Conservation (phyloP, 1,140 invertebrate species). For the Meloidogyne chitwoodi region DNA sequence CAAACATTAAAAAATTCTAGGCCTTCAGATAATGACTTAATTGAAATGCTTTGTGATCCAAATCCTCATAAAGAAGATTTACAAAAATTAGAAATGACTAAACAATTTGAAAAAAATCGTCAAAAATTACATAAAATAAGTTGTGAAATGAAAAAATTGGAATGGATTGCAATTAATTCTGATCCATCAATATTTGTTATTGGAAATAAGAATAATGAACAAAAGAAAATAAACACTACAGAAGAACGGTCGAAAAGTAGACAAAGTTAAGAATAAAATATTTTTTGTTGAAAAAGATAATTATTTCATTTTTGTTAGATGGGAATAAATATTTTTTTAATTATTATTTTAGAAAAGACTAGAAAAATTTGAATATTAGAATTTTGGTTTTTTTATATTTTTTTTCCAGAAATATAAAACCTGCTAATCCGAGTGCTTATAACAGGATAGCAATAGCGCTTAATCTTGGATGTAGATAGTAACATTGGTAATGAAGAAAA, state of each 20-base stretch:
- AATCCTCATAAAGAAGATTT: neutral
- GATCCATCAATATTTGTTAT: neutral
- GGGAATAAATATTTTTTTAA: no score
- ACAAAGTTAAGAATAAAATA: neutral
- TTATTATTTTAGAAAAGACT: no score
- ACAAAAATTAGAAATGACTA: slow-evolving; percentile 3
- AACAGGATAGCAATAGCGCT: no score
- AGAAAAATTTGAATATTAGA: no score
- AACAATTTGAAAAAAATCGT: slow-evolving; percentile 9
- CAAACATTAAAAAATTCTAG: slow-evolving; percentile 5
- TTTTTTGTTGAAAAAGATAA: neutral
- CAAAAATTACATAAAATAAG: neutral
- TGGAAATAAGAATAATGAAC: neutral
- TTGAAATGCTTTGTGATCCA: neutral
- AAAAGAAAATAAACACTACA: neutral
- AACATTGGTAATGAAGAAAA: no score
- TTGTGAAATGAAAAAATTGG: slow-evolving; percentile 15
- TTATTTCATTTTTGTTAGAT: neutral
- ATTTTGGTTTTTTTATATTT: no score
- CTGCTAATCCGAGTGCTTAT: no score
- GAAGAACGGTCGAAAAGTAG: neutral
- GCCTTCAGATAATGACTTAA: slow-evolving; percentile 4
- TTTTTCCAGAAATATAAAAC: no score
- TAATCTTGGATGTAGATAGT: no score
- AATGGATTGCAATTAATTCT: slow-evolving; percentile 17